Evolutionary conservation across 2,113 vertebrate species (phyloP), one percentile per base, ranked within the genome.

Genomic region (Clarias magur): DNA sequence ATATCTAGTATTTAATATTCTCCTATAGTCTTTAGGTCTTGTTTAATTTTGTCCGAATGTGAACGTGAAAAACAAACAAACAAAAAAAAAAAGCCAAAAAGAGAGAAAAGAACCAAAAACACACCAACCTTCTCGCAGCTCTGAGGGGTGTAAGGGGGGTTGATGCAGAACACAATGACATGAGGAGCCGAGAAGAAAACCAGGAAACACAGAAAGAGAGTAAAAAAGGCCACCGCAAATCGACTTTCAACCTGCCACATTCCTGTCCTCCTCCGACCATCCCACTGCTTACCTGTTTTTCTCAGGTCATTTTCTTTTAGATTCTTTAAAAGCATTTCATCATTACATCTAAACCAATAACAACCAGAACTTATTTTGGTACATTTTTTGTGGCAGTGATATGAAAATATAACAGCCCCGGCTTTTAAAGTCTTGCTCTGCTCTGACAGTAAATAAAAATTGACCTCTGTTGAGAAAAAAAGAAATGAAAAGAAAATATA

Each of bases 81-180:
- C 30, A 38, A 38, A 38, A 38, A 2, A 94, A 94, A 94, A 94
- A 94, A 93, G 93, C 91, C 92, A 94, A 93, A 92, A 95, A 97
- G 96, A 97, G 97, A 97, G 96, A 95, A 97, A 98, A 86, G 80
- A 88, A 90, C 83, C 76, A 87, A 98, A 97, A 97, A 96, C 97
- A 97, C 98, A 99, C 98, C 98, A 99, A 99, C 98, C 98, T 99
- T 99, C 98, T 99, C 98, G 98, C 96, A 99, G 98, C 97, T 99
- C 98, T 99, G 98, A 96, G 97, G 97, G 96, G 98, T 99, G 98
- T 97, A 97, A 97, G 97, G 96, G 73, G 97, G 97, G 96, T 99
- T 97, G 98, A 99, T 99, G 98, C 96, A 92, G 97, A 98, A 98
- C 97, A 99, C 97, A 99, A 99, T 99, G 98, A 99, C 97, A 98